Conservation (phyloP, 2,888 invertebrate species). For the Meta bourneti region DNA sequence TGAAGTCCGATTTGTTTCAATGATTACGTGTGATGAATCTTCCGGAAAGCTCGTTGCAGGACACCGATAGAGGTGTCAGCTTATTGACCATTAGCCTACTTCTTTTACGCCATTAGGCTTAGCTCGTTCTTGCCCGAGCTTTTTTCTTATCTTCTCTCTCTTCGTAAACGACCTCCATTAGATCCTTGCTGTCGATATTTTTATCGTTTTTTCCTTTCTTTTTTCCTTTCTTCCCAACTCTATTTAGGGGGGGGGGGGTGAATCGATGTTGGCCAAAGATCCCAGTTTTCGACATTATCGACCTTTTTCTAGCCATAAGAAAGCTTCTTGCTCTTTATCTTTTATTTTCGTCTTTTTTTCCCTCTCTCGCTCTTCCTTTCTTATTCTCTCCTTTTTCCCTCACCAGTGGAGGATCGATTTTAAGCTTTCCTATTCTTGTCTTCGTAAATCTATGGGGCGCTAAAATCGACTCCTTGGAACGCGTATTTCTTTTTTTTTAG, state of each 20-base stretch:
- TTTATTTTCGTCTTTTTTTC: neutral
- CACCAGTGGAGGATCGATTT: constrained; percentile 28
- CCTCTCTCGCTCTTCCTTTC: neutral
- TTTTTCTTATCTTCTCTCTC: constrained; percentile 10
- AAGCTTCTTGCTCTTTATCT: constrained; percentile 8
- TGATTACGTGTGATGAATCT: constrained; percentile 44
- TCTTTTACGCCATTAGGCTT: constrained; percentile 40
- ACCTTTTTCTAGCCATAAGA: constrained; percentile 63
- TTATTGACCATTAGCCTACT: constrained; percentile 58
- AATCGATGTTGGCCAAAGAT: constrained; percentile 61
- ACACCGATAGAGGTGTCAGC: constrained; percentile 33
- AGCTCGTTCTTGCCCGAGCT: constrained; percentile 42
- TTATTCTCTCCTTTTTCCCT: neutral
- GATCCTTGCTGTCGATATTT: constrained; percentile 37
- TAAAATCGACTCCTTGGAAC: constrained; percentile 54
- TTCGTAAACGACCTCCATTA: constrained; percentile 59
- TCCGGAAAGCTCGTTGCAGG: neutral
- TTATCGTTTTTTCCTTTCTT: constrained; percentile 8
- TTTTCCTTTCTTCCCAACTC: neutral
- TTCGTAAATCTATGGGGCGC: constrained; percentile 60
- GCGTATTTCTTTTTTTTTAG: neutral
- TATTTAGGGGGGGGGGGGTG: neutral
- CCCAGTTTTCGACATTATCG: constrained; percentile 70
- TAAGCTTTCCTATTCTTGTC: constrained; percentile 31
- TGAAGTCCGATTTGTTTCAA: constrained; percentile 28